These are phyloP conservation scores for Cryptotermes secundus DNA, from an alignment of 1,140 invertebrate genomes.

Conservation along the genomic window DNA sequence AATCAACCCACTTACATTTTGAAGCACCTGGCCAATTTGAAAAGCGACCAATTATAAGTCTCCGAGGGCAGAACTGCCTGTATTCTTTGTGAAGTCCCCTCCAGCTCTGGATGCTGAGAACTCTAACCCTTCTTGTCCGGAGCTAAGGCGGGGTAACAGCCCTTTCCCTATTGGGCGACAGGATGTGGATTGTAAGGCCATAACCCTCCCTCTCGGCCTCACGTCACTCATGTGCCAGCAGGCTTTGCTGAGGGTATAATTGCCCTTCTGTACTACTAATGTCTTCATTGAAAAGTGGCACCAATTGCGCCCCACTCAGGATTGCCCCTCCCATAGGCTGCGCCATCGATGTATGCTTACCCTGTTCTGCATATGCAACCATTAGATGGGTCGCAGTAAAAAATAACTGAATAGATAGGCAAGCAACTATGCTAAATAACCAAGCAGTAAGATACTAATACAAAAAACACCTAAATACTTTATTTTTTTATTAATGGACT, in stretches of 20 bases:
- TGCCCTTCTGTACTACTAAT: background rate
- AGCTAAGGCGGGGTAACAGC: background rate
- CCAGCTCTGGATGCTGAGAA: background rate
- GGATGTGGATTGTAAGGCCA: background rate
- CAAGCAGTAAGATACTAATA: no score
- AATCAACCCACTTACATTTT: no score
- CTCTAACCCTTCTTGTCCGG: background rate
- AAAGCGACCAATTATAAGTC: background rate
- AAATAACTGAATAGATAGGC: no score
- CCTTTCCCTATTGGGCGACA: conserved; percentile 1
- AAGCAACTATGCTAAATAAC: no score
- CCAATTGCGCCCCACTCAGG: background rate
- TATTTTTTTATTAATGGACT: no score
- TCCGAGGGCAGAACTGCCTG: background rate
- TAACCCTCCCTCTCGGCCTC: background rate
- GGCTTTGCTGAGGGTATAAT: background rate
- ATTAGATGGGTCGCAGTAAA: no score
- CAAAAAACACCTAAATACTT: no score
- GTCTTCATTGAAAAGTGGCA: background rate
- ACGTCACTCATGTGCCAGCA: background rate
- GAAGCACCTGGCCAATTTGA: conserved; percentile 8
- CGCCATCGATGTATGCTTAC: no score
- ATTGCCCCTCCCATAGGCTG: background rate
- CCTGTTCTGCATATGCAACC: no score
- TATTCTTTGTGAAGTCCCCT: background rate